Evolutionary conservation across 1,140 invertebrate species (phyloP), one percentile per base, ranked within the genome.

Genomic region (Pectinophora gossypiella): DNA sequence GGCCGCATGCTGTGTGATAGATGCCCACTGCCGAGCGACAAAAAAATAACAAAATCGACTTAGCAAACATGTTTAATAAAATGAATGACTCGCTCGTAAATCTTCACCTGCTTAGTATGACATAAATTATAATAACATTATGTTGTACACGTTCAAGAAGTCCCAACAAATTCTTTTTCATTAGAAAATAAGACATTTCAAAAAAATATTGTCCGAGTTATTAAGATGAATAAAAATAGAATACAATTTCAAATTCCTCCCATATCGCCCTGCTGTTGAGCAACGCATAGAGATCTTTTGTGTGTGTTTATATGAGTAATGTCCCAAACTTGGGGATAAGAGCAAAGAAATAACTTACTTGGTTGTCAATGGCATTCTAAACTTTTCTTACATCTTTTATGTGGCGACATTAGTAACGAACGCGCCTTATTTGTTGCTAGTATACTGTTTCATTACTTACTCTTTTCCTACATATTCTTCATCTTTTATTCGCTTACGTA

Each of bases 91-190:
- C 68, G 58, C 59, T 67, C 76, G 68, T 84, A 84, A 82, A 84
- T 84, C 80, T 83, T 84, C 83, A 86, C 83, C 83, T 86, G 83
- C 79, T 81, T 83, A 77, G 82, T 84, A 79, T 76, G 73, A 86
- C 83, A 86, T 86, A 85, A 86, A 85, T 86, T 83, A 83, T 85
- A 85, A 85, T 81, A 84, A 85, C 79, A 83, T 84, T 80, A 84
- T 85, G 77, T 82, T 79, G 75, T 84, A 82, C 80, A 79, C 68
- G 72, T 68, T 75, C 73, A 79, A 71, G 72, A 66, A 77, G 73
- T 81, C 72, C 71, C 69, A 80, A 81, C 79, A 81, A 83, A 83
- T 82, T 79, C 79, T 76, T 71, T 73, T 78, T 84, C 72, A 80
- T 69, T 76, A 76, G 73, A 68, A 84, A 81, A 79, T 82, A 82